These are phyloP conservation scores for Parauchenoglanis punctatus DNA, from an alignment of 2,797 vertebrate species.

Conservation along the genomic window DNA sequence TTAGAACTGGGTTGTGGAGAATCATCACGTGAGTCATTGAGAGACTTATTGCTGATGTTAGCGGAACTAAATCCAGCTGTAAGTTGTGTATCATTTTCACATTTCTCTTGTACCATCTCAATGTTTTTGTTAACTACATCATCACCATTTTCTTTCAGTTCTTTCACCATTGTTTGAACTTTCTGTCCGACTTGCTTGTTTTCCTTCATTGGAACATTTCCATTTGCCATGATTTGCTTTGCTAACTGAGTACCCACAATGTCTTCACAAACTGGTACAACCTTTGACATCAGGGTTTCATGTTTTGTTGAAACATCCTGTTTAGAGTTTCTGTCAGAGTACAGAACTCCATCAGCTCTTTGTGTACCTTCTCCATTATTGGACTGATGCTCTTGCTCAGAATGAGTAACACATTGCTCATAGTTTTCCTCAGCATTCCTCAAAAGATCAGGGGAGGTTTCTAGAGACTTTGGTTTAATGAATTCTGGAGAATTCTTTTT, in stretches of 20 bases:
- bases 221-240: slow-evolving; percentile 10
- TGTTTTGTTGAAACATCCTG: slow-evolving; percentile 5
- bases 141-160: slow-evolving; percentile 27
- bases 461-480: slow-evolving; percentile 13
- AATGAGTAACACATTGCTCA: not conserved
- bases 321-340: slow-evolving; percentile 12
- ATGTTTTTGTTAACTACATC: slow-evolving; percentile 15
- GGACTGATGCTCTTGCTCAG: slow-evolving; percentile 11
- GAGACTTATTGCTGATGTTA: not conserved
- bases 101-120: slow-evolving; percentile 24
- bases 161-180: slow-evolving; percentile 9
- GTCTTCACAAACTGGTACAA: slow-evolving; percentile 14
- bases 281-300: slow-evolving; percentile 7
- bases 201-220: slow-evolving; percentile 29
- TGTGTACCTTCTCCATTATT: not conserved
- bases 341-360: slow-evolving; percentile 11
- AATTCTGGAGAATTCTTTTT: slow-evolving; percentile 19
- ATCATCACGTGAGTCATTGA: not conserved
- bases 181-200: slow-evolving; percentile 42
- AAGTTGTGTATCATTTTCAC: slow-evolving; percentile 8
- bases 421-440: slow-evolving; percentile 1
- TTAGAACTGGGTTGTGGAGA: not conserved
- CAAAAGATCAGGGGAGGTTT: slow-evolving; percentile 12
- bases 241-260: not conserved
- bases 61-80: not conserved